These are phyloP conservation scores for Lipophrys pholis DNA, from an alignment of 2,113 vertebrate species.

Conservation along the genomic window DNA sequence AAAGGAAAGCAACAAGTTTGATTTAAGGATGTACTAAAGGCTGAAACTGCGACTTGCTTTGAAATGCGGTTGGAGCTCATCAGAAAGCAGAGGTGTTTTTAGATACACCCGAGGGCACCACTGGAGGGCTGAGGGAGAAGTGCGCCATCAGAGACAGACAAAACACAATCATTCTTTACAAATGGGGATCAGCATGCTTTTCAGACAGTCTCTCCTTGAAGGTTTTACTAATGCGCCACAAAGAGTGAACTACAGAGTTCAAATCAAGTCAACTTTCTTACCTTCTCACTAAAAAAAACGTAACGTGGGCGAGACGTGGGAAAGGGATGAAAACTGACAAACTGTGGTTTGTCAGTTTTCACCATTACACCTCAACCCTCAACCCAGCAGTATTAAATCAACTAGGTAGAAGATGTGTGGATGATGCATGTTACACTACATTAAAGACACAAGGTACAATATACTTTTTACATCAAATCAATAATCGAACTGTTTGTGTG, in stretches of 20 bases:
- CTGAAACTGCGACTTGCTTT: not conserved
- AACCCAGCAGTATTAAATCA: no score
- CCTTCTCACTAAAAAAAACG: not conserved
- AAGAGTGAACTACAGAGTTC: not conserved
- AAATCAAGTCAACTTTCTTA: not conserved
- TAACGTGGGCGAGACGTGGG: no score
- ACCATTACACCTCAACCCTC: no score
- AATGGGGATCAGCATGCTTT: not conserved
- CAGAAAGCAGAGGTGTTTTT: not conserved
- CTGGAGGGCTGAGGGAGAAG: not conserved
- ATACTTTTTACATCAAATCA: no score
- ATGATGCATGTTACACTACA: no score
- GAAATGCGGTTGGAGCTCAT: not conserved
- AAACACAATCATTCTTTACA: not conserved
- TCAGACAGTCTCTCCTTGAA: not conserved
- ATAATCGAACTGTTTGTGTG: no score
- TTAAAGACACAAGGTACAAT: no score
- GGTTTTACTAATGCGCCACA: not conserved
- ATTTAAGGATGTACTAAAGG: slow-evolving; percentile 2
- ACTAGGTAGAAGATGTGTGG: no score
- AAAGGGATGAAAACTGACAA: no score
- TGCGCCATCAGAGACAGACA: not conserved
- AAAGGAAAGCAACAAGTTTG: not conserved
- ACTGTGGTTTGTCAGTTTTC: no score
- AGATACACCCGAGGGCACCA: slow-evolving; percentile 1